Evolutionary conservation across 1,140 invertebrate species (phyloP).

Genomic region (Popillia japonica): DNA sequence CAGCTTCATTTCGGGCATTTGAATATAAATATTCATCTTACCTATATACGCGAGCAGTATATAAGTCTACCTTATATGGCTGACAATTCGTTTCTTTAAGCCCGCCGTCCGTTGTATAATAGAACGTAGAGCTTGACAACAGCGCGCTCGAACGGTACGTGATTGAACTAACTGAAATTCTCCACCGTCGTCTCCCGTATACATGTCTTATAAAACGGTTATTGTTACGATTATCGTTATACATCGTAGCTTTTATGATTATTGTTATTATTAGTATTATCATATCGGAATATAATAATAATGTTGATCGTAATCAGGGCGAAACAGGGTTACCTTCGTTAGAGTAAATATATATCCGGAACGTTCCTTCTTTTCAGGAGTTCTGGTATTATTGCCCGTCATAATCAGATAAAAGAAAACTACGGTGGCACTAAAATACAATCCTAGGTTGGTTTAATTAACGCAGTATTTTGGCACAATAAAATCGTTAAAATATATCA

Average conservation of each 20-base stretch:
- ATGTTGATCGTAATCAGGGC: background rate
- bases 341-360: background rate
- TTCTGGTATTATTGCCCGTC: background rate
- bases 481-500: too few relatives aligned
- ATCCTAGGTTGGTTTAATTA: too few relatives aligned
- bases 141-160: background rate
- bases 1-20: too few relatives aligned
- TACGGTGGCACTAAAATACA: too few relatives aligned
- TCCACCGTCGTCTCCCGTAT: background rate
- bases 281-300: constrained; percentile 28
- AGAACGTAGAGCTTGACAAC: background rate
- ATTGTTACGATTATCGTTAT: constrained; percentile 27
- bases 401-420: constrained; percentile 3
- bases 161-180: constrained; percentile 29
- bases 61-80: constrained; percentile 1
- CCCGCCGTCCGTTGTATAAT: background rate
- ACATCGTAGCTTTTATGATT: constrained; percentile 13
- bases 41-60: too few relatives aligned
- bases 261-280: constrained; percentile 29
- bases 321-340: background rate
- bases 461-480: too few relatives aligned
- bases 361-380: too few relatives aligned
- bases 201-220: constrained; percentile 22
- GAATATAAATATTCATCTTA: too few relatives aligned
- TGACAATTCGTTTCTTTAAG: too few relatives aligned